Evolutionary conservation across 2,113 vertebrate genomes (phyloP).

Genomic region (Chloropsis cyanopogon): DNA sequence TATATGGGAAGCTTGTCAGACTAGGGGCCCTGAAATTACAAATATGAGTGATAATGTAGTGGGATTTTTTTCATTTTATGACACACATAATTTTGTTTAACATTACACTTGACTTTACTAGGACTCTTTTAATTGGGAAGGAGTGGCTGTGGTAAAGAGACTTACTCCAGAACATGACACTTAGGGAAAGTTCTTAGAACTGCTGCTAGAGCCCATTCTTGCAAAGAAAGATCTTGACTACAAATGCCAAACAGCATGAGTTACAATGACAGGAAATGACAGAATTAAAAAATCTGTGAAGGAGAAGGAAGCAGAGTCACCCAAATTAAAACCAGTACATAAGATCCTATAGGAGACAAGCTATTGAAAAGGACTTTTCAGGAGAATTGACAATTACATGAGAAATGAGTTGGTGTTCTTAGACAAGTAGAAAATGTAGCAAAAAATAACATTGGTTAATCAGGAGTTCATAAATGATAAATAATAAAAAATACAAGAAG

Average conservation of each 20-base stretch:
- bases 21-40: neutral
- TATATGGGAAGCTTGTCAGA: neutral
- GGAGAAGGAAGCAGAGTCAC: neutral
- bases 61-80: neutral
- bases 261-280: neutral
- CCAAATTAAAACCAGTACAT: neutral
- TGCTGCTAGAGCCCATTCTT: neutral
- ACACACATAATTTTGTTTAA: neutral
- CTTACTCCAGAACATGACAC: neutral
- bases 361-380: neutral
- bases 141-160: neutral
- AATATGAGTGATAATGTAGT: neutral
- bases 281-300: neutral
- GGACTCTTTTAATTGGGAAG: neutral
- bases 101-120: neutral
- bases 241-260: neutral
- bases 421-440: neutral
- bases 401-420: neutral
- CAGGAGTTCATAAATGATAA: neutral
- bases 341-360: neutral
- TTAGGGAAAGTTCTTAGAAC: neutral
- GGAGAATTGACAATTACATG: neutral
- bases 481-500: neutral
- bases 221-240: neutral
- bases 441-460: neutral